These are phyloP conservation scores for Orbicella faveolata DNA, from an alignment of 64 coral and sea anemone species.

Conservation along the genomic window DNA sequence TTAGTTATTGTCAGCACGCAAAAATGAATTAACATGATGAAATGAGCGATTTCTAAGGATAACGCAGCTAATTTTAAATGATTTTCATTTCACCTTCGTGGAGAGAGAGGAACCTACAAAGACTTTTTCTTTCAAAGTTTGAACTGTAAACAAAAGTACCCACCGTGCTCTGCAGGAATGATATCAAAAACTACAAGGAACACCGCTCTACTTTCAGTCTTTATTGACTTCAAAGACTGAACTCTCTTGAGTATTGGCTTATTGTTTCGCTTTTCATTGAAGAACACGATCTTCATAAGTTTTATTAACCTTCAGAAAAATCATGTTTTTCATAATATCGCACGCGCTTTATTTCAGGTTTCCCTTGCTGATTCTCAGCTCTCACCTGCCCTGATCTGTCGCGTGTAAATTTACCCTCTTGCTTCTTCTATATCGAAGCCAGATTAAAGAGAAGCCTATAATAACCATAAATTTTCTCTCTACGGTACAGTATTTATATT, in stretches of 20 bases:
- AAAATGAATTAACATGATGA: neutral
- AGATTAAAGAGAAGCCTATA: too few relatives aligned
- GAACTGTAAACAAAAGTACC: neutral
- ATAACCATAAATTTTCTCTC: too few relatives aligned
- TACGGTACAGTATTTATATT: too few relatives aligned
- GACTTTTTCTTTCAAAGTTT: neutral
- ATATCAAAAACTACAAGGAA: neutral
- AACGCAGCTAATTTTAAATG: neutral
- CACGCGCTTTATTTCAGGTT: too few relatives aligned
- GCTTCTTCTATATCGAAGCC: too few relatives aligned
- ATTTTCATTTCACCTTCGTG: neutral
- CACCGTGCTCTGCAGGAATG: neutral
- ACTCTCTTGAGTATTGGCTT: neutral
- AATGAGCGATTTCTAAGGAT: neutral
- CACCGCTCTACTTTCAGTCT: neutral
- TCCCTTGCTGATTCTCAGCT: too few relatives aligned
- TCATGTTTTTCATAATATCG: too few relatives aligned
- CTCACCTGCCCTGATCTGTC: too few relatives aligned
- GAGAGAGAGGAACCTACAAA: neutral
- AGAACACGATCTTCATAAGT: too few relatives aligned
- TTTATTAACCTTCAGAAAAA: too few relatives aligned
- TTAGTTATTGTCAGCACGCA: neutral
- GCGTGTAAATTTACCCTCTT: too few relatives aligned
- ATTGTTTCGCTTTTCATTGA: too few relatives aligned
- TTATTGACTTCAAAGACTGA: neutral